phyloP scores from a whole-genome alignment of 2,797 vertebrate species.

The Eupleurogrammus muticus region DNA sequence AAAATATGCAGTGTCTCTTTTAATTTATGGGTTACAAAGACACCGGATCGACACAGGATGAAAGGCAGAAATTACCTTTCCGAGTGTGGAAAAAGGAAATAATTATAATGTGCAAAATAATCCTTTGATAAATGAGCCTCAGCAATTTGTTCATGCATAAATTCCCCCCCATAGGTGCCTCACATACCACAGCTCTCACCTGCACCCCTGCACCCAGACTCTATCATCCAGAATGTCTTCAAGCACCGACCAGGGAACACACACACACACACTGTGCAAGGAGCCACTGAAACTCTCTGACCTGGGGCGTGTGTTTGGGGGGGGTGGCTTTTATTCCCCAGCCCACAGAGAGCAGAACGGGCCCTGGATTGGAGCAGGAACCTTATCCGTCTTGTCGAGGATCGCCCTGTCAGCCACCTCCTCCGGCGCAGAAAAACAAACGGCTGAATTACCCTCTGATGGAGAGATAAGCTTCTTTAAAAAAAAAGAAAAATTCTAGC shows the following conservation, averaged over 20 bases:
- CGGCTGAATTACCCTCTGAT: slow-evolving; percentile 53
- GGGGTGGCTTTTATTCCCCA: slow-evolving; percentile 39
- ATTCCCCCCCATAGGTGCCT: background rate
- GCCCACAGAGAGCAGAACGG: slow-evolving; percentile 32
- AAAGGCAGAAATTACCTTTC: background rate
- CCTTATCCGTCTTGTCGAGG: slow-evolving; percentile 36
- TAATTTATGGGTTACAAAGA: background rate
- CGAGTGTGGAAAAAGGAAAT: no score
- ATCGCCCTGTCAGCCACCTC: slow-evolving; percentile 39
- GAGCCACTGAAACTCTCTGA: slow-evolving; percentile 42
- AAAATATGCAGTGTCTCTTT: background rate
- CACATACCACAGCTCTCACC: background rate
- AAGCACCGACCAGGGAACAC: slow-evolving; percentile 22
- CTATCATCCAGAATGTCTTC: background rate
- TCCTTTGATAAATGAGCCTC: slow-evolving; percentile 7
- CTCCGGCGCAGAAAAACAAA: slow-evolving; percentile 43
- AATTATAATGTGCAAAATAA: background rate
- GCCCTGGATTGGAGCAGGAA: slow-evolving; percentile 45
- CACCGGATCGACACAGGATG: slow-evolving; percentile 5
- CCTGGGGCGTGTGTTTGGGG: slow-evolving; percentile 30
- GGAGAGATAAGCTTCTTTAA: slow-evolving; percentile 26
- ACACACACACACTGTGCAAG: slow-evolving; percentile 17
- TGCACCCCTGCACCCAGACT: background rate
- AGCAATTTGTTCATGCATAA: background rate
- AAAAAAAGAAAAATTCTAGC: no score